Percentiles rank a stretch among this genome's conserved stretches.
Conservation (phyloP, 2,113 vertebrate species). For the Bombycilla garrulus region DNA sequence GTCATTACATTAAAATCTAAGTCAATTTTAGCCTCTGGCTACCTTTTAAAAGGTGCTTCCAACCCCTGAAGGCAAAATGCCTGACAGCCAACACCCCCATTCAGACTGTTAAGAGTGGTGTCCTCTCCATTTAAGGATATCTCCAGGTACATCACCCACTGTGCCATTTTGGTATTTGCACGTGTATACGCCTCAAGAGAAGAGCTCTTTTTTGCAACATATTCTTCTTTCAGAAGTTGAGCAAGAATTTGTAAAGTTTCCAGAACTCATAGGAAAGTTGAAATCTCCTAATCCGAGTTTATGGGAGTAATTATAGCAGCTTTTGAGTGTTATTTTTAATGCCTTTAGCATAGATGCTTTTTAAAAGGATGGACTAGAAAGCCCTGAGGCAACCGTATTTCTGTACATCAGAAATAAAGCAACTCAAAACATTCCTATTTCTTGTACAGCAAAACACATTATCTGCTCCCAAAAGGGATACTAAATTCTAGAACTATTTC, state of each 20-base stretch:
- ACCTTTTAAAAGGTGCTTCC: background rate
- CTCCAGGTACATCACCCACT: background rate
- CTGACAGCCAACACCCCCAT: background rate
- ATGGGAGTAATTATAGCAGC: background rate
- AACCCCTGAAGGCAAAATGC: background rate
- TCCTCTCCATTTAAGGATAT: background rate
- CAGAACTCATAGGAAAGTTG: background rate
- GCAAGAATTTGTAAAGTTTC: background rate
- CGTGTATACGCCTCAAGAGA: background rate
- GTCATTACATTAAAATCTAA: background rate
- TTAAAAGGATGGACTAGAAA: background rate
- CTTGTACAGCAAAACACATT: background rate
- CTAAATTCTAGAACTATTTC: background rate
- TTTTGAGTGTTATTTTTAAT: background rate
- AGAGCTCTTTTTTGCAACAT: background rate
- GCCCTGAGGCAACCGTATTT: background rate
- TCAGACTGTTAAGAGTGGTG: background rate
- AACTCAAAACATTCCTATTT: background rate
- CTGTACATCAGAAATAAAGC: background rate
- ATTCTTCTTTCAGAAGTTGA: background rate
- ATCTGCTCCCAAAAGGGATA: background rate
- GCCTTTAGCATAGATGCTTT: background rate
- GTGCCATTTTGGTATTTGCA: background rate
- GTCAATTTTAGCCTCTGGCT: background rate
- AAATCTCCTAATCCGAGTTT: slow-evolving; percentile 24